Evolutionary conservation across 2,888 invertebrate genomes (phyloP), one percentile per base, ranked within the genome.

Genomic region (Sicus ferrugineus): DNA sequence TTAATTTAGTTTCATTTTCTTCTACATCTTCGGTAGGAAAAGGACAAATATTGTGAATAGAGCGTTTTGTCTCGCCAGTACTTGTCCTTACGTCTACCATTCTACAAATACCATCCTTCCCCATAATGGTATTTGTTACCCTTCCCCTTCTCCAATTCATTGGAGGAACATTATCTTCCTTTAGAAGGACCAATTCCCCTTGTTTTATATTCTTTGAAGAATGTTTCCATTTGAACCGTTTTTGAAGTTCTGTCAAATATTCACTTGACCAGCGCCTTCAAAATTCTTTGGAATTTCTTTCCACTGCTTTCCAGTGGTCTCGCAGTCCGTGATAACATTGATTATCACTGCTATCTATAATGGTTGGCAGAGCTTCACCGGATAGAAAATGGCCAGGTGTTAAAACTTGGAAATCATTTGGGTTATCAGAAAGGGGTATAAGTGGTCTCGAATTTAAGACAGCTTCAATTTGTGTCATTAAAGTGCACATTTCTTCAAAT

Each of bases 21-120:
- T 23, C 16, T 23, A 16, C 26, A 23, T 56, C 7, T 28, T 28
- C 56, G 30, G 34, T 58, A 58, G 58, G 58, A 58, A 58, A 58
- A 58, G 58, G 58, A 58, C 58, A 58, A 58, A 58, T 31, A 58
- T 58, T 58, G 30, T 58, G 58, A n/a, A n/a, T n/a, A n/a, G n/a
- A n/a, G n/a, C n/a, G n/a, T n/a, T n/a, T n/a, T n/a, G n/a, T n/a
- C n/a, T n/a, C n/a, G n/a, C n/a, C n/a, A n/a, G n/a, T n/a, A n/a
- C n/a, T n/a, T n/a, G n/a, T n/a, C n/a, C n/a, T n/a, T n/a, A n/a
- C n/a, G n/a, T n/a, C n/a, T n/a, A n/a, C n/a, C n/a, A n/a, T n/a
- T n/a, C n/a, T n/a, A n/a, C n/a, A n/a, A n/a, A 46, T 5, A 19
- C 46, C 46, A 46, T 46, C n/a, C 19, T 46, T 46, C 46, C 46